Base-by-base conservation (phyloP, 1,140 invertebrate genomes). In the Hyphantria cunea region DNA sequence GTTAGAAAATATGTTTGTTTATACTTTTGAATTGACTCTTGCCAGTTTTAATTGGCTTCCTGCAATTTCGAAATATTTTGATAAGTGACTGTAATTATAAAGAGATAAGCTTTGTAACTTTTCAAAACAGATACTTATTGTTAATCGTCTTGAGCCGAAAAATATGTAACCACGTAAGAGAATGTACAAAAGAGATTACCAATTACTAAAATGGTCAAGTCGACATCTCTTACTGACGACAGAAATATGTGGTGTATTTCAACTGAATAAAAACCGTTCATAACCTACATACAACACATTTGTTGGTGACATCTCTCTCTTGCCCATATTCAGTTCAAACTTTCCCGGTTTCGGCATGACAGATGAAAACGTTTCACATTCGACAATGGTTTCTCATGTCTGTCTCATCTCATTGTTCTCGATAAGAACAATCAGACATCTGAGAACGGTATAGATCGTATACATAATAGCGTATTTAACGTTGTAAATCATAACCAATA, bases 31-130 rank as follows among this genome's bases (percentile, higher is more conserved):
- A 58, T 37, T 49, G 45, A 33, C 45, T 48, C 17, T 25, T 25
- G 55, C 33, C 41, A 41, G 34, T 55, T 55, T 55, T 55, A 55
- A 55, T 55, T 55, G 53, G 45, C 31, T 55, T 55, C 53, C 53
- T 55, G 44, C 25, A 31, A 14, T 33, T 41, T 34, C 25, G 53
- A 44, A 32, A 12, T 34, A 55, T 55, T 17, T 34, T 55, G 34
- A 55, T 45, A 33, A 31, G 41, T 2, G 8, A 37, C 34, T 3
- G 34, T 37, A 25, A 25, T 25, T 25, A 25, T 25, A 5, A 25
- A 1, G 17, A 25, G 17, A 3, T 25, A 11, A 41, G 14, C 41
- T 52, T 41, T 1, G 2, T 25, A 25, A 25, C 5, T 25, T n/a
- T 25, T 25, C 5, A 25, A 25, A 25, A 25, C 17, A 3, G 17